Evolutionary conservation across 2,797 vertebrate genomes (phyloP), one percentile per base, ranked within the genome.

Genomic region (Brachymystax lenok): DNA sequence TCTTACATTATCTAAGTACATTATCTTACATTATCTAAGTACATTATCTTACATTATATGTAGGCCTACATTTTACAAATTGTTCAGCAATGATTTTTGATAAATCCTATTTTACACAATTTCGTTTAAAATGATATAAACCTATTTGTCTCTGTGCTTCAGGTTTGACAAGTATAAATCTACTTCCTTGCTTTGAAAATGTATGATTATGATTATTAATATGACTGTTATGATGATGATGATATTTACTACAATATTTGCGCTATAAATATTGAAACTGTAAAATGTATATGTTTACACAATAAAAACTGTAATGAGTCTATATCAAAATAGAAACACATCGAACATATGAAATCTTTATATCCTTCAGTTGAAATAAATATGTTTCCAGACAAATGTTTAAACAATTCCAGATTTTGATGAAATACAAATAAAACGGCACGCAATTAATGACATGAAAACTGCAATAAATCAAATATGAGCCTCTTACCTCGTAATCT

Each of bases 401-500:
- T 86, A 72, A 85, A 76, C n/a, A 75, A 77, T 80, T 71, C 81
- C 10, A 46, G 74, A 82, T 30, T 77, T 74, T 6, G 30, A 21
- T 83, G 54, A 16, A 82, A 86, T 86, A 85, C 72, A 83, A 77
- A 61, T 66, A 82, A 79, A 84, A 64, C 79, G 61, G 27, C 72
- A 68, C 21, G 67, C 69, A 28, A 33, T 52, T 51, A 73, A 50
- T 56, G 46, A 30, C n/a, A 61, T 63, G 59, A 70, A 66, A 77
- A 59, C 13, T 5, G 17, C 24, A 78, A 71, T 24, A 74, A 86
- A 82, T 72, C 21, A 83, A 83, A 87, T 79, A 88, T 56, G 74
- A 87, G 76, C 78, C 84, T 90, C 97, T 98, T 98, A 99, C 98
- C 98, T 99, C 97, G 89, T 96, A 99, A 91, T 99, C 97, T 94